A percentile compares a stretch with the other conserved stretches of the same genome.
Evolutionary conservation across 2,888 invertebrate genomes (phyloP).

Genomic region (Nipponacmea schrenckii): DNA sequence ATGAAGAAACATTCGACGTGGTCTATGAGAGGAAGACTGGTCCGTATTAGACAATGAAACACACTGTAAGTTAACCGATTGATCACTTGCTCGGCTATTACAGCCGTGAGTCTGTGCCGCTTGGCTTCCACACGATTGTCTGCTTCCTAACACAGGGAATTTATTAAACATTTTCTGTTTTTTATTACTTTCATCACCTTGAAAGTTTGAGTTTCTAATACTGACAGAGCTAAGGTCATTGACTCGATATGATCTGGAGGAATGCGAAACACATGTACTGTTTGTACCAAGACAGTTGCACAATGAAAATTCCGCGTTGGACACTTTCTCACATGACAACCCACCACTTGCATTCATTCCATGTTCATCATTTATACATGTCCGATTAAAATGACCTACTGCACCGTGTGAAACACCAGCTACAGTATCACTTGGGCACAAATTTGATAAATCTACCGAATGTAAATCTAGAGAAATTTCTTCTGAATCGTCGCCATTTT

Average conservation of each 20-base stretch:
- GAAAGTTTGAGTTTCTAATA: slow-evolving; percentile 48
- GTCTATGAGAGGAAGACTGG: background rate
- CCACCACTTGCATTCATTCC: slow-evolving; percentile 6
- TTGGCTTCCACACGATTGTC: slow-evolving; percentile 2
- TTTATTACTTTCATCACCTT: slow-evolving; percentile 54
- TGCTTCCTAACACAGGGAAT: slow-evolving; percentile 30
- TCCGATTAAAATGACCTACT: background rate
- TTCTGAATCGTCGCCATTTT: slow-evolving; percentile 30
- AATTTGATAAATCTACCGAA: too few relatives aligned
- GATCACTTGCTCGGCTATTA: background rate
- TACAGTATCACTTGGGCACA: background rate
- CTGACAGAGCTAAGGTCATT: background rate
- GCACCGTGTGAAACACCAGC: background rate
- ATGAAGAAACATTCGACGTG: background rate
- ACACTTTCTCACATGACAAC: background rate
- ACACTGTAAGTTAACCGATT: background rate
- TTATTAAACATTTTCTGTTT: slow-evolving; percentile 56
- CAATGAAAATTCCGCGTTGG: background rate
- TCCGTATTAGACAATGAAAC: background rate
- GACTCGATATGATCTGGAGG: background rate
- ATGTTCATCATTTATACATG: background rate
- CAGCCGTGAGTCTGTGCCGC: background rate
- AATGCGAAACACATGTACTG: background rate
- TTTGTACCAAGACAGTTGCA: background rate
- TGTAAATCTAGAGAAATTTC: slow-evolving; percentile 12